Conservation (phyloP, 1,140 invertebrate genomes). For the Mercenaria mercenaria region DNA sequence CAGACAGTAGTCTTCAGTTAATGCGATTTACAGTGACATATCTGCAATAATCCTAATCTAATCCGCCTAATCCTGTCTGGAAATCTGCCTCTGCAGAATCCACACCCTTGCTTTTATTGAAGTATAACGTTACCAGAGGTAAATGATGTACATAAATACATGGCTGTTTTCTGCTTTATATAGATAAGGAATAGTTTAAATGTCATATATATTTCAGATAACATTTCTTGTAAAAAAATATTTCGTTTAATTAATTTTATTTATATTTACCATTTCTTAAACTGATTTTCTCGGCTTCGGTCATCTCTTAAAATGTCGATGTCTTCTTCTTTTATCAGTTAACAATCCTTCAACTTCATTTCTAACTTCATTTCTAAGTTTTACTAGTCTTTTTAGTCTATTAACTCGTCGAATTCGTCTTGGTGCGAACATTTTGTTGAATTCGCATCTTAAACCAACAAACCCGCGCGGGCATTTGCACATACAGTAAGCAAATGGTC, state of each 20-base stretch:
- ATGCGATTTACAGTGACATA: neutral
- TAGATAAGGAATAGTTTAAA: no score
- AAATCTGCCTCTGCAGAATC: neutral
- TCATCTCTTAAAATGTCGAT: slow-evolving; percentile 22
- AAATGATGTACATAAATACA: no score
- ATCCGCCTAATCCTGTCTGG: neutral
- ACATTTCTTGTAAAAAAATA: no score
- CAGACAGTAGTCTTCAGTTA: neutral
- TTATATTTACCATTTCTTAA: slow-evolving; percentile 1
- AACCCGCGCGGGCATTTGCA: slow-evolving; percentile 28
- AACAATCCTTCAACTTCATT: slow-evolving; percentile 41
- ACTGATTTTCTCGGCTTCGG: neutral
- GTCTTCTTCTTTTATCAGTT: neutral
- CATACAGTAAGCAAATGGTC: slow-evolving; percentile 55
- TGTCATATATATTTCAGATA: no score
- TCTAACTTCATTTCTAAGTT: slow-evolving; percentile 48
- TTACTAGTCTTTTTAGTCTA: slow-evolving; percentile 44
- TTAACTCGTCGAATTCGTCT: neutral
- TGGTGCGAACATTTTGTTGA: neutral
- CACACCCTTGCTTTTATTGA: neutral
- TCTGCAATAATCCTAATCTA: neutral
- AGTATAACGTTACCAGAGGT: no score
- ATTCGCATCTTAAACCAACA: slow-evolving; percentile 44
- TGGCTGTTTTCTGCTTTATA: no score
- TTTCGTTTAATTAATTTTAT: no score